Evolutionary conservation across 2,797 vertebrate species (phyloP).

Genomic region (Choloepus didactylus): DNA sequence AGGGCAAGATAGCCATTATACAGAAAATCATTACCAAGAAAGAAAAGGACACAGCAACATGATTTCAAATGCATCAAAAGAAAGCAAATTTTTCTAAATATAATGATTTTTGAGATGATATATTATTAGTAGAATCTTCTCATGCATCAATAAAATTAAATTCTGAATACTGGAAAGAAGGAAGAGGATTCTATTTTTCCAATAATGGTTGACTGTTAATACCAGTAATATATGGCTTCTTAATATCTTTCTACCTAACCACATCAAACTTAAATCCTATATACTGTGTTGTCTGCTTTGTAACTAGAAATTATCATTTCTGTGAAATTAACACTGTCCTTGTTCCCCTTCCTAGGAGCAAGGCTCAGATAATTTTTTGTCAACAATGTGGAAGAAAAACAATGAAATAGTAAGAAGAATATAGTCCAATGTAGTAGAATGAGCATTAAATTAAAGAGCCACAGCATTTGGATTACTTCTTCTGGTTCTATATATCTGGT

Average conservation of each 20-base stretch:
- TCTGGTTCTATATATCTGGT: neutral
- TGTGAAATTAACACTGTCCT: neutral
- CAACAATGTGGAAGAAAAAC: neutral
- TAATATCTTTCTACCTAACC: neutral
- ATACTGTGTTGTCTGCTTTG: neutral
- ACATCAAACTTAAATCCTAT: neutral
- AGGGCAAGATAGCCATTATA: neutral
- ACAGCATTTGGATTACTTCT: neutral
- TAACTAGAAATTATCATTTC: neutral
- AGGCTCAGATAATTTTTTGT: slow-evolving; percentile 2
- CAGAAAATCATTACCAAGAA: slow-evolving; percentile 61
- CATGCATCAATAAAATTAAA: slow-evolving; percentile 63
- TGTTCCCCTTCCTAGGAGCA: neutral
- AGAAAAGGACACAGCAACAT: slow-evolving; percentile 4
- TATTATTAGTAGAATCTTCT: slow-evolving; percentile 52
- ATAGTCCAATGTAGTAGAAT: neutral
- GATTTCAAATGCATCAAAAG: slow-evolving; percentile 56
- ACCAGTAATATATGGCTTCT: neutral
- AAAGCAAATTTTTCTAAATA: slow-evolving; percentile 45
- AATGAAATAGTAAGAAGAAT: neutral
- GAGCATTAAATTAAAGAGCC: neutral
- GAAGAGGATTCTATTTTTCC: slow-evolving; percentile 26
- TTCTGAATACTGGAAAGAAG: slow-evolving; percentile 29
- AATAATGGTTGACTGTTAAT: slow-evolving; percentile 34
- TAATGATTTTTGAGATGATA: slow-evolving; percentile 52